phyloP scores from a whole-genome alignment of 1,140 invertebrate species.

The Apis dorsata region DNA sequence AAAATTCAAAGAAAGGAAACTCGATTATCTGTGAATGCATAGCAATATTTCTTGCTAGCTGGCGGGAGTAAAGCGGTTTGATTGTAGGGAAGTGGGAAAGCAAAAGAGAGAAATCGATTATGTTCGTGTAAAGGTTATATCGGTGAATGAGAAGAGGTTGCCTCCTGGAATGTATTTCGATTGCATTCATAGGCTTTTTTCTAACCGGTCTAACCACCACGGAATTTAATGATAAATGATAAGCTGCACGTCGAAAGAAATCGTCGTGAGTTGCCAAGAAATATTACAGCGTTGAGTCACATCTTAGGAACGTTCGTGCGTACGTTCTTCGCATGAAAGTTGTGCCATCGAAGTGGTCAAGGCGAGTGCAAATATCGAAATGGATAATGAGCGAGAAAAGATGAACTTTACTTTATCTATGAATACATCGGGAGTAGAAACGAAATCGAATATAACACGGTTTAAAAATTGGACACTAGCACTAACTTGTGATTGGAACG shows the following conservation, averaged over 20 bases:
- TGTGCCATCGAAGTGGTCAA: constrained; percentile 15
- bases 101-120: background rate
- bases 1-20: background rate
- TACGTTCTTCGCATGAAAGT: constrained; percentile 44
- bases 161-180: constrained; percentile 28
- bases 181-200: constrained; percentile 28
- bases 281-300: constrained; percentile 61
- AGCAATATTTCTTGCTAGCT: background rate
- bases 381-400: constrained; percentile 51
- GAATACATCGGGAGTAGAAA: background rate
- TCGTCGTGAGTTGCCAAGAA: constrained; percentile 43
- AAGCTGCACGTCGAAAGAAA: constrained; percentile 35
- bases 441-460: background rate
- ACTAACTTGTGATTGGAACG: background rate
- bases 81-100: background rate
- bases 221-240: constrained; percentile 64
- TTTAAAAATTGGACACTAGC: background rate
- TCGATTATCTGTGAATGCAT: constrained; percentile 14
- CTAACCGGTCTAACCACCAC: constrained; percentile 21
- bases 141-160: constrained; percentile 4
- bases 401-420: constrained; percentile 28
- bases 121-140: background rate
- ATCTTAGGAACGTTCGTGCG: constrained; percentile 45
- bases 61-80: background rate
- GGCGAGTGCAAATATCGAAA: constrained; percentile 41